Conservation (phyloP, 2,113 vertebrate genomes). For the Ammospiza caudacuta region DNA sequence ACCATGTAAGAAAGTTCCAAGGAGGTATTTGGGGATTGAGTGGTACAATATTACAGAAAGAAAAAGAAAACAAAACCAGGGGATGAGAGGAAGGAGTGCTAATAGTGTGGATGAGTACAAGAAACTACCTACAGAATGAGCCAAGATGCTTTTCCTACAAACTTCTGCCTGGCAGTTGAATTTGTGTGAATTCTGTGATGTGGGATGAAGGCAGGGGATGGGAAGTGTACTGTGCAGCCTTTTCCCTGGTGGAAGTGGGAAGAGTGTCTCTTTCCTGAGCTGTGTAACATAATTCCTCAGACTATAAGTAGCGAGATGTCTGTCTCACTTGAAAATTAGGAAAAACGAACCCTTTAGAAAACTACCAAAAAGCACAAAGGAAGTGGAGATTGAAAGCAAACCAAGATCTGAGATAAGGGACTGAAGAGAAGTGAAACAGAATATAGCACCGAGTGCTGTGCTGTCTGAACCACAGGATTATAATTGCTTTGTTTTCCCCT, state of each 20-base stretch:
- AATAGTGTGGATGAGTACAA: background rate
- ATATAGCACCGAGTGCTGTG: fast-evolving
- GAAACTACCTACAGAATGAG: background rate
- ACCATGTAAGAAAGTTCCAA: background rate
- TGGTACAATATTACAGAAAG: background rate
- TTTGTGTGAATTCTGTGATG: background rate
- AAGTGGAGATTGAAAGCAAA: background rate
- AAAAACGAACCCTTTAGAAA: background rate
- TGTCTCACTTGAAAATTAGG: background rate
- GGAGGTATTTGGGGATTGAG: background rate
- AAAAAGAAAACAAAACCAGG: background rate
- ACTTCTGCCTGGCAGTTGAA: background rate
- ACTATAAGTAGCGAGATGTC: background rate
- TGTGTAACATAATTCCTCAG: background rate
- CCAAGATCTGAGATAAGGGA: background rate
- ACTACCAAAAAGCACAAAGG: background rate
- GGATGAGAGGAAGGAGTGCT: background rate
- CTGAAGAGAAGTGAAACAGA: background rate
- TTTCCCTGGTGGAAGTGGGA: background rate
- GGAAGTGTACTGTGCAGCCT: background rate
- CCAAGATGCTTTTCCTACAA: background rate
- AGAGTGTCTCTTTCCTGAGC: background rate
- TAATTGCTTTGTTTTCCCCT: background rate
- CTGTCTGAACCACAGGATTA: background rate
- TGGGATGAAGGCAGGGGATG: background rate